These are phyloP conservation scores for Brachystomella parvula DNA, from an alignment of 1,140 invertebrate genomes.

Conservation along the genomic window DNA sequence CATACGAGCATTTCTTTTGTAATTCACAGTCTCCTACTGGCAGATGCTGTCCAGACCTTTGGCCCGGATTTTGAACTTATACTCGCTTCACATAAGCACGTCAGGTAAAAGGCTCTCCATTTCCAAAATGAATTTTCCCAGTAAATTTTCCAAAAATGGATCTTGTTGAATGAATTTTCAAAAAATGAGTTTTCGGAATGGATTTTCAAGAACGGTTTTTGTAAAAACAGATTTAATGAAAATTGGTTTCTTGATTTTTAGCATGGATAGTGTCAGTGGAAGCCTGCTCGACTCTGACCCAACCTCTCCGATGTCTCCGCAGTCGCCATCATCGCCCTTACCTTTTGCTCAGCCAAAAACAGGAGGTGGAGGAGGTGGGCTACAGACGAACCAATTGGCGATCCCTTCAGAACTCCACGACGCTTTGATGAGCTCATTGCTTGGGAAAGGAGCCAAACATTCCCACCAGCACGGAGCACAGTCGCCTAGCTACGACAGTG, in stretches of 20 bases:
- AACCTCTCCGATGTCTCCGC: conserved; percentile 66
- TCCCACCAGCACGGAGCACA: conserved; percentile 1
- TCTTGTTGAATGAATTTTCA: conserved; percentile 5
- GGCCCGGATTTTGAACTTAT: conserved; percentile 89
- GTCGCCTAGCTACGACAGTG: conserved; percentile 53
- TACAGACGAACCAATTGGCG: conserved; percentile 18
- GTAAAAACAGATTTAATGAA: no score
- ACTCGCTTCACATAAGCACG: conserved; percentile 86
- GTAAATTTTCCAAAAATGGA: no score
- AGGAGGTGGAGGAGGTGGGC: conserved; percentile 1
- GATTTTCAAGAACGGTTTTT: neutral
- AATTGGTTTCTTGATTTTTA: conserved; percentile 45
- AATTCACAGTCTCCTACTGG: conserved; percentile 82
- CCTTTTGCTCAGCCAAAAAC: conserved; percentile 19
- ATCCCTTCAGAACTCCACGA: conserved; percentile 32
- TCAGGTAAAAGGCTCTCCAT: conserved; percentile 70
- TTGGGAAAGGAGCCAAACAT: conserved; percentile 21
- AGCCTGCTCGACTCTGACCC: conserved; percentile 84
- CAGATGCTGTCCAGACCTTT: conserved; percentile 89
- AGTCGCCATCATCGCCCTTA: conserved; percentile 30
- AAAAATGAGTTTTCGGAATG: neutral
- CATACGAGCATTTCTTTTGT: conserved; percentile 70
- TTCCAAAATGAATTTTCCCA: no score
- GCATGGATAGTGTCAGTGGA: conserved; percentile 87
- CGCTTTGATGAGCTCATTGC: conserved; percentile 39